phyloP scores from a whole-genome alignment of 2,113 vertebrate species.

The Sylvilagus bachmani region DNA sequence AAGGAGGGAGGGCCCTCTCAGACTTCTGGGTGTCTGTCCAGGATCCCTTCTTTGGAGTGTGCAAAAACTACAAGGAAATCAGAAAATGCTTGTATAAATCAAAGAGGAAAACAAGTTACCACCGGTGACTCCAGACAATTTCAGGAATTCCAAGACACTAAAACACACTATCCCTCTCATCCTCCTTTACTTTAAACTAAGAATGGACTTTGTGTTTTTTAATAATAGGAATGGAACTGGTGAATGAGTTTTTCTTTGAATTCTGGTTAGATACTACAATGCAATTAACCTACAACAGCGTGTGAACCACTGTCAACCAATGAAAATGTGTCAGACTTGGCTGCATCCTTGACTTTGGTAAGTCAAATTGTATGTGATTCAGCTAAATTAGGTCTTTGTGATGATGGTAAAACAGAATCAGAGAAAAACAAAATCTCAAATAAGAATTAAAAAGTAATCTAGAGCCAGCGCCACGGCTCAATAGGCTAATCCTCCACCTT shows the following conservation, averaged over 20 bases:
- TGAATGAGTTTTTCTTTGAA: conserved; percentile 56
- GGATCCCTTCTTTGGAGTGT: conserved; percentile 35
- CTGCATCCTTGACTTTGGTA: conserved; percentile 18
- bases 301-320: conserved; percentile 39
- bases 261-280: background rate
- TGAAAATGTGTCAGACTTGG: conserved; percentile 35
- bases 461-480: too few species aligned
- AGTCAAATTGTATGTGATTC: conserved; percentile 7
- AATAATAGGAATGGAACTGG: conserved; percentile 45
- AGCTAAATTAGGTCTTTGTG: conserved; percentile 48
- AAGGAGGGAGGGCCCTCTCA: background rate
- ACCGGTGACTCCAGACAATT: background rate
- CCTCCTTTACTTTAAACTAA: background rate
- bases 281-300: background rate
- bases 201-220: conserved; percentile 6
- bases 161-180: background rate
- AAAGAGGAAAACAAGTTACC: background rate
- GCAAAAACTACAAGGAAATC: conserved; percentile 33
- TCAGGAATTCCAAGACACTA: conserved; percentile 1
- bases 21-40: background rate
- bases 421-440: conserved; percentile 22
- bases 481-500: too few species aligned
- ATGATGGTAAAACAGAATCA: conserved; percentile 53
- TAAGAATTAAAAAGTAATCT: conserved; percentile 46
- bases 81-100: conserved; percentile 6